Conservation (phyloP, 37 sponge, comb jelly and placozoan species). For the Mnemiopsis leidyi region DNA sequence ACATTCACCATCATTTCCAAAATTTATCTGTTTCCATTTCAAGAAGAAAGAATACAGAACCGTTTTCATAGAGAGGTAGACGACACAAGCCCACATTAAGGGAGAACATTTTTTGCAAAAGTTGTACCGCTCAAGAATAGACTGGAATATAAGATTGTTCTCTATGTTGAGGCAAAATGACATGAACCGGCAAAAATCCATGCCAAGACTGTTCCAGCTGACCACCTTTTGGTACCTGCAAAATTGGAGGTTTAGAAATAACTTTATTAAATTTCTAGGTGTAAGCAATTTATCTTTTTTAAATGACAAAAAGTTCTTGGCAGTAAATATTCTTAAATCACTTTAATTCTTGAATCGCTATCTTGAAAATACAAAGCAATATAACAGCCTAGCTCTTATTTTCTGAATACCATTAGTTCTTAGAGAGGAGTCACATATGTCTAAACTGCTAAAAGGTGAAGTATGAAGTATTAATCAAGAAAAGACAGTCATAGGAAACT, state of each 20-base stretch:
- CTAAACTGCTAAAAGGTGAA: no score
- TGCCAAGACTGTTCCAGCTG: not conserved
- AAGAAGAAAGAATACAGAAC: not conserved
- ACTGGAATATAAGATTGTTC: not conserved
- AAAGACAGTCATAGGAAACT: no score
- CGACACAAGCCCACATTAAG: not conserved
- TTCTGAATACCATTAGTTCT: no score
- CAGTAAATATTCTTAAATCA: no score
- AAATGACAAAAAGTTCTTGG: no score
- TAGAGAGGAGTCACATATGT: no score
- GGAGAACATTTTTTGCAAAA: not conserved
- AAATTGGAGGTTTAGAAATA: not conserved
- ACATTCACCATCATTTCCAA: not conserved
- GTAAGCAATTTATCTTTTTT: no score
- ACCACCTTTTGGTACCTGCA: slow-evolving; percentile 8
- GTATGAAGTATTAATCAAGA: no score
- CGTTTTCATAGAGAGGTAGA: not conserved
- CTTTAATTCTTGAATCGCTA: no score
- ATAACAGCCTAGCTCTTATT: no score
- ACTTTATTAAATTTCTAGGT: no score
- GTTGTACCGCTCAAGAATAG: not conserved
- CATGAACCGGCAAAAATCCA: not conserved
- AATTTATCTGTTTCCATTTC: not conserved
- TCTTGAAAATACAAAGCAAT: no score
- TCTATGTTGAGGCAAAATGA: slow-evolving; percentile 23